Base-by-base conservation (phyloP, 2,888 invertebrate genomes). In the Ormyrus nitidulus region DNA sequence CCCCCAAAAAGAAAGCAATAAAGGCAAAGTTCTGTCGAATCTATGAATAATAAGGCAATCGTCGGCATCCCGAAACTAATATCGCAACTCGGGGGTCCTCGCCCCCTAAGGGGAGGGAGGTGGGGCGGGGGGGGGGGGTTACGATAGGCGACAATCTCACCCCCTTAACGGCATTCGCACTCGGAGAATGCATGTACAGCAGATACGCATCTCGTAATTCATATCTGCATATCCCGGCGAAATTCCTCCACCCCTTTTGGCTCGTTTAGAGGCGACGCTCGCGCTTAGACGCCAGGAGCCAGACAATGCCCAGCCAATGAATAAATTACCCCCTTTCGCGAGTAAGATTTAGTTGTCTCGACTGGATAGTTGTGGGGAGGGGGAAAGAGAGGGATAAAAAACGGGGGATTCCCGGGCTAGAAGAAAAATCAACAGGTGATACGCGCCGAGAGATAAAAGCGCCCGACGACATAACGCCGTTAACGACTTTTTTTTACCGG, bases 271-370 rank as follows among this genome's bases (percentile, higher is more conserved):
- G 58, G 65, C 53, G 13, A 49, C 46, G 48, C 6, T 7, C 13
- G 68, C 68, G 72, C 73, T 74, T 71, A 75, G 78, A 51, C 68
- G 64, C 49, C 72, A 4, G 44, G 78, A 66, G 66, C 64, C 74
- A 79, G 76, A 76, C 76, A 81, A 81, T 79, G 76, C 81, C 81
- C 69, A 64, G 77, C 74, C 81, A 81, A 81, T 81, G 81, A 81
- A 81, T 81, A 81, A 79, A 81, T 81, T 81, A 81, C 75, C 53
- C 19, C 44, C 61, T 51, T 13, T 51, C 51, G 46, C n/a, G 74
- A 13, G 62, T 78, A 74, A 78, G 78, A 78, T 78, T 81, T 74
- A 81, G 74, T 70, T 75, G 75, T 53, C 69, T 76, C 68, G 64
- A 53, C 48, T 10, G 46, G n/a, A n/a, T 19, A 13, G 59, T 51